Evolutionary conservation across 1,140 invertebrate species (phyloP).

Genomic region (Octopus bimaculoides): DNA sequence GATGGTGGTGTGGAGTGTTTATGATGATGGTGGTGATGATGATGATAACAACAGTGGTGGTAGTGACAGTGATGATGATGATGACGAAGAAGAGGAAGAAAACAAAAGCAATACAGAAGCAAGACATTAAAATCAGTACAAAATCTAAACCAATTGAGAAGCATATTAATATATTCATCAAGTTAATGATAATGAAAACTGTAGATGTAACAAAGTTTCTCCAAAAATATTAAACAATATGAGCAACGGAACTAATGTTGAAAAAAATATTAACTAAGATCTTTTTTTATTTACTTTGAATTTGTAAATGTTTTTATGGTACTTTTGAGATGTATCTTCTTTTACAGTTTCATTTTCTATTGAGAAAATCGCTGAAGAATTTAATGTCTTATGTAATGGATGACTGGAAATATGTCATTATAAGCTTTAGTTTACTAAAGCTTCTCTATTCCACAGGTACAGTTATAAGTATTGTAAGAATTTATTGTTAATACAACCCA

Average conservation of each 20-base stretch:
- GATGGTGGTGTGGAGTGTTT: too few relatives aligned
- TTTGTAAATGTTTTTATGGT: conserved; percentile 1
- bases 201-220: background rate
- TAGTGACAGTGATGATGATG: too few relatives aligned
- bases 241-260: background rate
- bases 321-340: background rate
- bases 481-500: background rate
- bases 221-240: background rate
- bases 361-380: background rate
- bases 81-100: too few relatives aligned
- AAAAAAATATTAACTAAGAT: background rate
- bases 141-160: background rate
- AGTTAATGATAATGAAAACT: conserved; percentile 2
- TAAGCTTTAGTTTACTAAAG: conserved; percentile 7
- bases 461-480: conserved; percentile 5
- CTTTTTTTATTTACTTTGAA: conserved; percentile 2
- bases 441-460: background rate
- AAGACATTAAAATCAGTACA: too few relatives aligned
- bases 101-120: too few relatives aligned
- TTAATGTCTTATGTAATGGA: conserved; percentile 2
- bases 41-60: too few relatives aligned
- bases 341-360: background rate
- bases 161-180: background rate
- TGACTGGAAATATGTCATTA: conserved; percentile 1
- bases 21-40: too few relatives aligned